Base-by-base conservation (phyloP, 1,140 invertebrate genomes). In the Leptinotarsa texana region DNA sequence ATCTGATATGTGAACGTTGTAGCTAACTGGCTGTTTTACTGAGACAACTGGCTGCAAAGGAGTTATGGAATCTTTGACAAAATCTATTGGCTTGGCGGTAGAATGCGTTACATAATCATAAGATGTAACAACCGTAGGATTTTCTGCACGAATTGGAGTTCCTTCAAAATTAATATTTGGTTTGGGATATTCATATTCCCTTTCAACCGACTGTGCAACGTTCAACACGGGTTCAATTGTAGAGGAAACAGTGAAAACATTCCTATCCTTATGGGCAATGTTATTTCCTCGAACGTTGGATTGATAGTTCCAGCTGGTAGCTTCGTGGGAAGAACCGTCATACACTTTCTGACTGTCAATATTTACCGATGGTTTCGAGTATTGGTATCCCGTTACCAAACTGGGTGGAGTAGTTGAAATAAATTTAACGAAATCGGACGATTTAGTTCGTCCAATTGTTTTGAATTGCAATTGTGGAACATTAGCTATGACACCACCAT, bases 131-230 rank as follows among this genome's bases (percentile, higher is more conserved):
- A 57, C 51, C 1, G 51, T n/a, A 57, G 15, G 15, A 57, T 17
- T 18, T 57, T 2, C 51, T 57, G 15, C 4, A 15, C 22, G n/a
- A 11, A 74, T 17, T 17, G 84, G 69, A 27, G 81, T 80, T 65
- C 85, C 85, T 81, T 87, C 83, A 75, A 87, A 87, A 61, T 81
- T 79, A 22, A 85, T 79, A 61, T 72, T 82, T n/a, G 87, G 87
- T 79, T 85, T 85, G 2, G 83, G 78, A 68, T 87, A 86, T 42
- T 81, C 80, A 70, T 87, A 87, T 21, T 86, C 86, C n/a, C 79
- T 80, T 67, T 81, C 13, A 15, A 22, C 27, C 13, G 63, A 65
- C 21, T 22, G 81, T 57, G 79, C 77, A 22, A 68, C 72, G 73
- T 74, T 66, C 21, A n/a, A n/a, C 27, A 18, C 17, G 1, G 51